Base-by-base conservation (phyloP, 2,888 invertebrate genomes). In the Sthenelais limicola region DNA sequence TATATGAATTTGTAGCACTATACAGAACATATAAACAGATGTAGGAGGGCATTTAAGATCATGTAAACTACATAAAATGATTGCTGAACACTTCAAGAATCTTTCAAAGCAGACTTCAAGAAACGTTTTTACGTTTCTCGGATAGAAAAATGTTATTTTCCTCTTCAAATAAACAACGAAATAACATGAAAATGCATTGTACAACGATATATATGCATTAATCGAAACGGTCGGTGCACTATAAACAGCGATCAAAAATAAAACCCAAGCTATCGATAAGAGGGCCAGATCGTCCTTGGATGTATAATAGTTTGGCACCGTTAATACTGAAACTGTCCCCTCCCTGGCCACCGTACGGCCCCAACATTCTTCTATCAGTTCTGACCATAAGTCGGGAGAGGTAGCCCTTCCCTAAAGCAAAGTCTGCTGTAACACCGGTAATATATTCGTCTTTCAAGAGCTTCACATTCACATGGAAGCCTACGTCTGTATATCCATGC, bases 401-500 rank as follows among this genome's bases (percentile, higher is more conserved):
- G 70, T 51, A 70, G 26, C 51, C 38, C n/a, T 52, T 33, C 38
- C 56, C 70, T 1, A 4, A 7, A 3, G 56, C 43, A 30, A 70
- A 70, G 56, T 70, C 70, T 15, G 51, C 38, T 12, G 38, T 26
- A 9, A 70, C 54, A 4, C 33, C 56, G 3, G 26, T 54, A 26
- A 70, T 70, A 26, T 12, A 33, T 43, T 70, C 70, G 18, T 47
- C 54, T 4, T 32, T 15, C 18, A 54, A 28, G 18, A 70, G 54
- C 26, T 52, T n/a, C 18, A 70, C 70, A 7, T 54, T 35, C 24
- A 70, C 70, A 1, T 52, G 35, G 38, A 24, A 56, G 2, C 56
- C 70, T 3, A 54, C 35, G 33, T 38, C 51, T 18, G 54, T 38
- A 56, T 70, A 70, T 3, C 70, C 70, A 28, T 70, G 70, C 43